Base-by-base conservation (phyloP, 2,113 vertebrate genomes). In the Physeter macrocephalus region DNA sequence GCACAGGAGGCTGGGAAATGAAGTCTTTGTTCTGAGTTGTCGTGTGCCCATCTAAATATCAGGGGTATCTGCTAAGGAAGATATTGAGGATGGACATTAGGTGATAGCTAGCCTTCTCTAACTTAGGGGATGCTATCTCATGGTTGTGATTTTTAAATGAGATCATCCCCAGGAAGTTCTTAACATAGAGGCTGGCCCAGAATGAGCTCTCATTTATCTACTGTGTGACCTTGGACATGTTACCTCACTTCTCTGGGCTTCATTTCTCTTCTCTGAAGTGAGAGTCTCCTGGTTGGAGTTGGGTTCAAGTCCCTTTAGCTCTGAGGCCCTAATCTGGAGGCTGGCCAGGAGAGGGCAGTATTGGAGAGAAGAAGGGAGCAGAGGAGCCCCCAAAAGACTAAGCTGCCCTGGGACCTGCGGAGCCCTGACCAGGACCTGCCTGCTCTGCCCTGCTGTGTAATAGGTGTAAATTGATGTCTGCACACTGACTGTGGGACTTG, bases 271-370 rank as follows among this genome's bases (percentile, higher is more conserved):
- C 29, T 90, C 54, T 72, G 75, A 54, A 59, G 43, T 5, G 34
- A 54, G 39, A 62, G 27, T 52, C 46, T 89, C 2, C 3, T 43
- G 72, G 4, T 18, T 49, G 52, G 87, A 34, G 23, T n/a, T 43
- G 6, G 43, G 74, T 21, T 85, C 31, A 17, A 27, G 34, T 69
- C 31, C n/a, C 18, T 41, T n/a, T 29, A 21, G 18, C 4, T 3
- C 25, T 15, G 9, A 83, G 75, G 52, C 49, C 36, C 39, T 84
- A 11, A 23, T 36, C 34, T 59, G 71, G 29, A 72, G 69, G 10
- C 34, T 77, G 92, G 34, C 92, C 97, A 96, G 93, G 67, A 97
- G 97, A 95, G 97, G 97, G 96, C 93, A 89, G 93, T 80, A 29
- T 95, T 93, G 95, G 87, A 29, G 34, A 94, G 78, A 74, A 93